Percentiles rank a stretch among this genome's conserved stretches.
phyloP scores from a whole-genome alignment of 2,113 vertebrate species.

The Micronycteris hirsuta region DNA sequence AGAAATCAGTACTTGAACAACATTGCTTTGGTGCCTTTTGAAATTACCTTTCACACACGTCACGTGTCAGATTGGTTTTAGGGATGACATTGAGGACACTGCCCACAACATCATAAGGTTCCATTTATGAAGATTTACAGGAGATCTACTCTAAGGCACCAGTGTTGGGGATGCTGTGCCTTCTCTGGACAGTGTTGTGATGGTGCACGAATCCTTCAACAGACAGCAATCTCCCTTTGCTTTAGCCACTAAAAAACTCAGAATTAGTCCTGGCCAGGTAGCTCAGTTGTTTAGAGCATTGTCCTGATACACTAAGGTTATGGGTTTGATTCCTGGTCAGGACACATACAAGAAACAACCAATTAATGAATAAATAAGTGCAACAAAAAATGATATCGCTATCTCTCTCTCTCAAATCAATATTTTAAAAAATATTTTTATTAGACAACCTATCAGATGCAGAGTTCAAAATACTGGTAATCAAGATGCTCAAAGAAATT shows the following conservation, averaged over 20 bases:
- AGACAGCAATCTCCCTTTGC: neutral
- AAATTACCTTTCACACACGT: neutral
- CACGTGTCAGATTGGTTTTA: neutral
- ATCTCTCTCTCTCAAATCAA: no score
- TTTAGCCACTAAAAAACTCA: neutral
- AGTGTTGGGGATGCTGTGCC: neutral
- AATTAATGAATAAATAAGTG: no score
- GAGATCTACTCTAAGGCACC: neutral
- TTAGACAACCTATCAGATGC: no score
- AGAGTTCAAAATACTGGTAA: no score
- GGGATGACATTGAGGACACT: neutral
- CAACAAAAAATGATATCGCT: no score
- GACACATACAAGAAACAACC: no score
- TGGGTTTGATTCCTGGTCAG: no score
- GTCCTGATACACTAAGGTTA: no score
- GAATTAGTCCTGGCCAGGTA: neutral
- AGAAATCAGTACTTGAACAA: neutral
- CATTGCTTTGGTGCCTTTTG: neutral
- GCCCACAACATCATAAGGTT: neutral
- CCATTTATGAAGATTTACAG: neutral
- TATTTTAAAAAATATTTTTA: neutral
- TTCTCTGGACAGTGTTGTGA: neutral
- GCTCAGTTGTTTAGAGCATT: no score
- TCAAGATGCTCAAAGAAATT: no score
- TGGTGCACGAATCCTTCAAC: neutral